These are phyloP conservation scores for Heliconius cydno DNA, from an alignment of 2,888 invertebrate genomes.

Conservation along the genomic window DNA sequence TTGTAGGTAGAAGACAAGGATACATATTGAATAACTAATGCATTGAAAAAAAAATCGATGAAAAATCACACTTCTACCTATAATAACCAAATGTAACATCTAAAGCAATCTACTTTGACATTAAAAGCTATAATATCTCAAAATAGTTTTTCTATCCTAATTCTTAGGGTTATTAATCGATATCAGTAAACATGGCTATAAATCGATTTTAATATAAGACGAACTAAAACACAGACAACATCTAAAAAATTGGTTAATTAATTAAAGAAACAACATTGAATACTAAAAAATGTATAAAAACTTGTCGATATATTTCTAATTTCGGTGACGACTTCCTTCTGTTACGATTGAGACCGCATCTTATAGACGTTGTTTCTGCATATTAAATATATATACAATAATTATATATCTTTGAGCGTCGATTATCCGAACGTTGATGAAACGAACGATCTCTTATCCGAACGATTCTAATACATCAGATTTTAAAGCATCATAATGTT, in stretches of 20 bases:
- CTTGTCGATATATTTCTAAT: conserved; percentile 64
- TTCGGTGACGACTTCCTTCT: conserved; percentile 54
- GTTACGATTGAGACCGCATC: conserved; percentile 52
- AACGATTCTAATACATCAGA: too few species aligned
- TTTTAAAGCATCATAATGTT: too few species aligned
- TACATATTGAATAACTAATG: background rate
- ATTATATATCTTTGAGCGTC: background rate
- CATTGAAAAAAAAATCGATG: background rate
- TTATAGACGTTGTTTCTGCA: conserved; percentile 44
- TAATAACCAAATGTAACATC: conserved; percentile 9
- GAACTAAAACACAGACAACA: background rate
- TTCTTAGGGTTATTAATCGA: background rate
- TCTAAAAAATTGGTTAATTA: conserved; percentile 2
- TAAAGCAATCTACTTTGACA: conserved; percentile 7
- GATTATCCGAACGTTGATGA: too few species aligned
- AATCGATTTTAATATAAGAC: background rate
- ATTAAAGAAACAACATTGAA: conserved; percentile 48
- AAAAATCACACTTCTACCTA: background rate
- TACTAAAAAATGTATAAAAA: conserved; percentile 49
- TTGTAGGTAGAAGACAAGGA: background rate
- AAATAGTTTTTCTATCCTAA: background rate
- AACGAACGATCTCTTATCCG: too few species aligned
- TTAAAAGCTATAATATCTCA: background rate
- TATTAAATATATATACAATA: conserved; percentile 24
- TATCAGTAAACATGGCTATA: background rate